phyloP scores from a whole-genome alignment of 2,797 vertebrate species.

The Dendrocincla tyrannina region DNA sequence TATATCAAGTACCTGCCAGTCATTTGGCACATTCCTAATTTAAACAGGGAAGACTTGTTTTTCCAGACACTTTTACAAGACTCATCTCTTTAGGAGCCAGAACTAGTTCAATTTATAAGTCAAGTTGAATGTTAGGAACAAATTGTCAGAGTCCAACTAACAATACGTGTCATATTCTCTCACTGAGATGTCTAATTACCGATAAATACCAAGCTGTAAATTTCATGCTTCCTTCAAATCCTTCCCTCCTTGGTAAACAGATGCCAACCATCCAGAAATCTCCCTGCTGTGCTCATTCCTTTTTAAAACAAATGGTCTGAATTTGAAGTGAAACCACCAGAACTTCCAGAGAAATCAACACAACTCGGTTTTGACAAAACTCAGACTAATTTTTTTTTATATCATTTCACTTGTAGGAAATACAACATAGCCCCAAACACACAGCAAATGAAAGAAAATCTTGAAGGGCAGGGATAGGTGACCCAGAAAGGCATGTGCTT shows the following conservation, averaged over 20 bases:
- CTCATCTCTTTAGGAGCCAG: constrained; percentile 68
- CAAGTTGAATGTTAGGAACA: constrained; percentile 9
- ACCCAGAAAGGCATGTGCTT: not conserved
- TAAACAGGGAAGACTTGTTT: constrained; percentile 73
- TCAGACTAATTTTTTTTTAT: not conserved
- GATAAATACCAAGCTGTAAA: not conserved
- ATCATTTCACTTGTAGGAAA: not conserved
- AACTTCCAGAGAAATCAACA: not conserved
- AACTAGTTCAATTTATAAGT: constrained; percentile 63
- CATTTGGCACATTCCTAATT: constrained; percentile 66
- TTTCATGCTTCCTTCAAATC: not conserved
- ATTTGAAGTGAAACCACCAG: not conserved
- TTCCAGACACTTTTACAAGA: constrained; percentile 66
- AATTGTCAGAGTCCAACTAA: not conserved
- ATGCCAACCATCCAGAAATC: not conserved
- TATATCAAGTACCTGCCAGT: constrained; percentile 65
- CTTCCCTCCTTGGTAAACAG: not conserved
- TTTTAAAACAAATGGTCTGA: not conserved
- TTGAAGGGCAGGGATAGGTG: not conserved
- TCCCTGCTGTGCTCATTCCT: not conserved
- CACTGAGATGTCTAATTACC: not conserved
- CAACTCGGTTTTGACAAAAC: not conserved
- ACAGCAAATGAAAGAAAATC: not conserved
- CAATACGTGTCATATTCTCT: not conserved
- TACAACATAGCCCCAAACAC: not conserved